These are phyloP conservation scores for Karalla daura DNA, from an alignment of 2,797 vertebrate genomes.

Conservation along the genomic window DNA sequence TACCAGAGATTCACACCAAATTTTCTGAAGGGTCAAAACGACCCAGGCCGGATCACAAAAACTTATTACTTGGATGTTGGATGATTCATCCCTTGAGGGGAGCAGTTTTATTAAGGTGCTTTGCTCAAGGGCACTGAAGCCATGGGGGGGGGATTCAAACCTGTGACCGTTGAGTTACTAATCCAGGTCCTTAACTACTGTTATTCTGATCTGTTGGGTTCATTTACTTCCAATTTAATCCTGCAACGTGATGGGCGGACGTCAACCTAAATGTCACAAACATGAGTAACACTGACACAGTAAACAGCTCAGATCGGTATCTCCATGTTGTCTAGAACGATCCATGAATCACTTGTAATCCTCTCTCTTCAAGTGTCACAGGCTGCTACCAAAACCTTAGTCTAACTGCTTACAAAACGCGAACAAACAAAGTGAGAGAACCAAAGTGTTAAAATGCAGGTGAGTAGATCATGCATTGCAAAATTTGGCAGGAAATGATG, in stretches of 20 bases:
- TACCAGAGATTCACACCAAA: conserved; percentile 17
- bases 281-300: conserved; percentile 31
- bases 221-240: conserved; percentile 20
- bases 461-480: conserved; percentile 68
- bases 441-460: conserved; percentile 56
- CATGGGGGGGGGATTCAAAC: too few relatives aligned
- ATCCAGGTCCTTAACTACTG: conserved; percentile 17
- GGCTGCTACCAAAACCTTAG: conserved; percentile 15
- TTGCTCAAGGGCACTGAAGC: too few relatives aligned
- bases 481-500: conserved; percentile 74
- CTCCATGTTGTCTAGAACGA: conserved; percentile 13
- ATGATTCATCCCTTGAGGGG: too few relatives aligned
- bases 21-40: not conserved
- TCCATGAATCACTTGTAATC: conserved; percentile 10
- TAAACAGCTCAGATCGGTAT: conserved; percentile 34
- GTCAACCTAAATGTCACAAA: conserved; percentile 18
- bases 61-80: not conserved
- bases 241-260: conserved; percentile 14
- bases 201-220: conserved; percentile 22
- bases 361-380: conserved; percentile 6
- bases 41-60: not conserved
- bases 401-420: conserved; percentile 31
- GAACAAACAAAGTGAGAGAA: conserved; percentile 53
- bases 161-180: too few relatives aligned
- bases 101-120: too few relatives aligned